Conservation (phyloP, 2,113 vertebrate species). For the Neodon shergylaensis region DNA sequence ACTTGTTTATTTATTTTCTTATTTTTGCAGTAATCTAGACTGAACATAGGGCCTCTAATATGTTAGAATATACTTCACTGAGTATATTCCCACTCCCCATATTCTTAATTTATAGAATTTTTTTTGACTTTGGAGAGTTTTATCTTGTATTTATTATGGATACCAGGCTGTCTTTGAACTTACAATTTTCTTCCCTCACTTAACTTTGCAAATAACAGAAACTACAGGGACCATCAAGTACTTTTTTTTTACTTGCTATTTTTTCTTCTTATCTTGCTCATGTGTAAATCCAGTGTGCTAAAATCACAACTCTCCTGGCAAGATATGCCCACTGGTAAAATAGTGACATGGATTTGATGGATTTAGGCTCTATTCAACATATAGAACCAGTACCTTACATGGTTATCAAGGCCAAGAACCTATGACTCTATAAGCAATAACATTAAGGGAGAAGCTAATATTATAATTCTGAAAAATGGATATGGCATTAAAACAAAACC, state of each 20-base stretch:
- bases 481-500: neutral
- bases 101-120: no score
- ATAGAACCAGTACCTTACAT: neutral
- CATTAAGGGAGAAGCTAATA: neutral
- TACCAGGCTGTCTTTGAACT: neutral
- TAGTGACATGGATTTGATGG: neutral
- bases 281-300: no score
- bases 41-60: no score
- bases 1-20: neutral
- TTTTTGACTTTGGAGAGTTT: neutral
- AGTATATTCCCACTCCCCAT: neutral
- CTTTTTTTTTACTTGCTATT: neutral
- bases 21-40: neutral
- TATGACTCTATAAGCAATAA: neutral
- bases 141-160: neutral
- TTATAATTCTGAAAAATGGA: neutral
- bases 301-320: neutral
- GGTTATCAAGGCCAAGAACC: neutral
- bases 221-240: neutral
- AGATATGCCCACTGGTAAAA: neutral
- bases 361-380: neutral
- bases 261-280: neutral
- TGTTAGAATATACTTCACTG: neutral
- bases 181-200: neutral
- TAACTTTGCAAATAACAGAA: neutral